phyloP scores from a whole-genome alignment of 2,797 vertebrate species.

The Danio kyathit region DNA sequence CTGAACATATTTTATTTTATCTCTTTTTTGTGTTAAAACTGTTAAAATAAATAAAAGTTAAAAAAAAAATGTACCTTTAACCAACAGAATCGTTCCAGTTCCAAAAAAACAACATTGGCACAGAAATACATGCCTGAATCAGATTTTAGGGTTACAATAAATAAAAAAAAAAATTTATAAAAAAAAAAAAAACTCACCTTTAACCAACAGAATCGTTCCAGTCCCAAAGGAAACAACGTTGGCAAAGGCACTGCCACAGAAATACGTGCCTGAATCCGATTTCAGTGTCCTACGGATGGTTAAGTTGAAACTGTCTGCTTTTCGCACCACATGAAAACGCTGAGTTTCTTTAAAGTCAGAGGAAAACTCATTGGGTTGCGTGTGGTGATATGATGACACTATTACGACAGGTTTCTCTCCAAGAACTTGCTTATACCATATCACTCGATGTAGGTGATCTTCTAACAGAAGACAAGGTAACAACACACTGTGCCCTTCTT shows the following conservation, averaged over 20 bases:
- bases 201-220: slow-evolving; percentile 38
- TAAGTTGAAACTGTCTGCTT: slow-evolving; percentile 23
- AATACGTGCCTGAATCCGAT: slow-evolving; percentile 34
- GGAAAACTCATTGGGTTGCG: neutral
- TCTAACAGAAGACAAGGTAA: slow-evolving; percentile 21
- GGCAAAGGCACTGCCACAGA: slow-evolving; percentile 11
- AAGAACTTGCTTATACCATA: slow-evolving; percentile 38
- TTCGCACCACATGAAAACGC: slow-evolving; percentile 1
- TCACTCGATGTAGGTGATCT: slow-evolving; percentile 15
- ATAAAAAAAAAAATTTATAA: too few species aligned
- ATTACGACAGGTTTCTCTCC: slow-evolving; percentile 28
- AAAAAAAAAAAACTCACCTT: slow-evolving; percentile 37
- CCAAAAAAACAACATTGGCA: slow-evolving; percentile 19
- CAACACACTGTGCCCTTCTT: slow-evolving; percentile 21
- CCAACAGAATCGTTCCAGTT: slow-evolving; percentile 19
- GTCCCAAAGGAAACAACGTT: slow-evolving; percentile 17
- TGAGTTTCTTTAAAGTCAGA: neutral
- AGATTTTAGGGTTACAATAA: neutral
- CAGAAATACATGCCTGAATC: slow-evolving; percentile 38
- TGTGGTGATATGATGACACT: slow-evolving; percentile 16
- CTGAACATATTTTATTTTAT: too few species aligned
- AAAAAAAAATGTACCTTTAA: slow-evolving; percentile 43
- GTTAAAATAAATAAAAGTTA: too few species aligned
- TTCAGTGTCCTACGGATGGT: neutral
- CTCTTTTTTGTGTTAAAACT: too few species aligned